A percentile compares a stretch with the other conserved stretches of the same genome.
Evolutionary conservation across 2,888 invertebrate genomes (phyloP).

Genomic region (Mylabris sibirica): DNA sequence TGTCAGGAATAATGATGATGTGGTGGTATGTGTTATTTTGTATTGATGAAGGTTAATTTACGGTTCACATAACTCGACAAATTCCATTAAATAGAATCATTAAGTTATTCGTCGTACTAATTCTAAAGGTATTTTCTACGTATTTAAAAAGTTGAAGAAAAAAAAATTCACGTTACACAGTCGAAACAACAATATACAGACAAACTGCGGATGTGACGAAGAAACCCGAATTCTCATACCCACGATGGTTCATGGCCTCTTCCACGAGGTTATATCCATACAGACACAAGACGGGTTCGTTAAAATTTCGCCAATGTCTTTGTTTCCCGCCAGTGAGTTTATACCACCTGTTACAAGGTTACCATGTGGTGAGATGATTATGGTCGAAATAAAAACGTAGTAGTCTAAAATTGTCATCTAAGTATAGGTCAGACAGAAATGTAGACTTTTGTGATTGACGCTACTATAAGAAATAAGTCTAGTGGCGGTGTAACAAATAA

Average conservation of each 20-base stretch:
- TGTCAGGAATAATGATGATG: background rate
- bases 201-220: background rate
- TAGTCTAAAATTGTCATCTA: too few relatives aligned
- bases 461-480: background rate
- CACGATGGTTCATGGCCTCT: background rate
- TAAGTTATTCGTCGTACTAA: background rate
- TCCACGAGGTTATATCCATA: background rate
- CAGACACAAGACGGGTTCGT: background rate
- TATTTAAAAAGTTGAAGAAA: background rate
- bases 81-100: background rate
- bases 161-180: background rate
- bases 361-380: background rate
- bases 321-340: background rate
- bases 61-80: background rate
- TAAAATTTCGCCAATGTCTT: background rate
- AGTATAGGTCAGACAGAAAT: too few relatives aligned
- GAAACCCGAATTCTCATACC: background rate
- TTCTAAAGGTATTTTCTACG: conserved; percentile 3
- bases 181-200: too few relatives aligned
- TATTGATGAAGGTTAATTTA: conserved; percentile 5
- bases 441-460: background rate
- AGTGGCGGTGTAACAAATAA: too few relatives aligned
- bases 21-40: too few relatives aligned
- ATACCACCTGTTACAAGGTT: conserved; percentile 4
- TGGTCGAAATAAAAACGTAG: too few relatives aligned